Evolutionary conservation across 1,140 invertebrate species (phyloP), one percentile per base, ranked within the genome.

Genomic region (Dreissena polymorpha): DNA sequence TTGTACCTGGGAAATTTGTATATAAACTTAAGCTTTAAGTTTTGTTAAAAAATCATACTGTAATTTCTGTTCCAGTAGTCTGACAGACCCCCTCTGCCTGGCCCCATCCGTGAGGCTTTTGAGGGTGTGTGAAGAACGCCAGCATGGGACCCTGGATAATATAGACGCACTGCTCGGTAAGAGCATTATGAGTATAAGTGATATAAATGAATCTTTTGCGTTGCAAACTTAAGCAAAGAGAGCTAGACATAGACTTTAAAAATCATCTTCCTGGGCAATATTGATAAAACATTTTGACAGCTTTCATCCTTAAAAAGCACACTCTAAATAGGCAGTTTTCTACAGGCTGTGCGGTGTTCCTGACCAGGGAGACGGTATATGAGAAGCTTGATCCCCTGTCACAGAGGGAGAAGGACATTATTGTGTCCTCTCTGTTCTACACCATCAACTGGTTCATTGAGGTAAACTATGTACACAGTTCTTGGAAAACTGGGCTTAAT

Each of bases 371-470:
- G 6, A 92, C 94, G 71, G 91, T 94, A 72, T 90, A 96, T 14
- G 95, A 96, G n/a, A 91, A 91, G 92, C 86, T 94, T 69, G 87
- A 88, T 13, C 83, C 87, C 0, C 83, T 93, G 53, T 89, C 91
- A n/a, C 74, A 81, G 7, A 86, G 86, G 55, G 92, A 94, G 69
- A 93, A 93, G 67, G 92, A 93, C 57, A 73, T 92, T 16, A 83
- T 93, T 6, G 91, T 92, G 57, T 85, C 90, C 6, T 95, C 95
- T 87, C 93, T 96, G 72, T 96, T 97, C 88, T 95, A 96, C 89
- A 95, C 95, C 85, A 94, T 96, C 39, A 98, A 98, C 94, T 98
- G 97, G 97, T 96, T 97, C 87, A 94, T 96, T 77, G 97, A 98
- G 93, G 89, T 92, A 68, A n/a, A n/a, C n/a, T n/a, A n/a, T n/a